These are phyloP conservation scores for Stenichneumon culpator DNA, from an alignment of 2,888 invertebrate genomes.

Conservation along the genomic window DNA sequence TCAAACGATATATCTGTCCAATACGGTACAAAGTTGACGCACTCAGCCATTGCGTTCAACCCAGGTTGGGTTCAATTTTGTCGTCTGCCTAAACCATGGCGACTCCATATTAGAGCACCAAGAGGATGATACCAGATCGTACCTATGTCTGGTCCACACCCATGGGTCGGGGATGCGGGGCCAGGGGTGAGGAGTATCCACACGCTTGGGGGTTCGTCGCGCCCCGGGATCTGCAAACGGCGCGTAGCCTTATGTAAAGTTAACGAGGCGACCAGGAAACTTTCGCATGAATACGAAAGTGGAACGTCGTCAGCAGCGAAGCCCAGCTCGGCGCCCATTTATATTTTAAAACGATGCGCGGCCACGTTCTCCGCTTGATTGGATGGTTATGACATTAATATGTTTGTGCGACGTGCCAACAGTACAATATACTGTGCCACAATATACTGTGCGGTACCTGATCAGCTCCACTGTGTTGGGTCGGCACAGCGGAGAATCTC, in stretches of 20 bases:
- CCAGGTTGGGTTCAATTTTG: background rate
- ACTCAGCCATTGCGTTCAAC: background rate
- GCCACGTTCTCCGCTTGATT: conserved; percentile 77
- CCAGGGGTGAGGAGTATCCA: conserved; percentile 38
- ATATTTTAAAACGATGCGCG: conserved; percentile 81
- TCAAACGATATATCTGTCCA: background rate
- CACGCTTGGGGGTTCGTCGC: conserved; percentile 66
- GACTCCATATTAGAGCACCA: background rate
- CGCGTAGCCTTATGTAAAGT: conserved; percentile 80
- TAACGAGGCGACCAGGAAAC: conserved; percentile 82
- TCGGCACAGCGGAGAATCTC: background rate
- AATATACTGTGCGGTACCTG: background rate
- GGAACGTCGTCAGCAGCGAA: conserved; percentile 76
- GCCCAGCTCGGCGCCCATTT: conserved; percentile 77
- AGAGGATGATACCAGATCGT: conserved; percentile 1
- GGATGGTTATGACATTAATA: conserved; percentile 81
- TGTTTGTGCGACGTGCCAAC: conserved; percentile 71
- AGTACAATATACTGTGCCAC: conserved; percentile 4
- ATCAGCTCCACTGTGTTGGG: background rate
- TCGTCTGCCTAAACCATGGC: conserved; percentile 12
- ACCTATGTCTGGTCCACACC: background rate
- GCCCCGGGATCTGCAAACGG: conserved; percentile 76
- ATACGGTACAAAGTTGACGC: background rate
- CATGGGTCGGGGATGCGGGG: conserved; percentile 4
- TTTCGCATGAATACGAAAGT: conserved; percentile 84